Base-by-base conservation (phyloP, 2,797 vertebrate species). In the Echeneis naucrates region DNA sequence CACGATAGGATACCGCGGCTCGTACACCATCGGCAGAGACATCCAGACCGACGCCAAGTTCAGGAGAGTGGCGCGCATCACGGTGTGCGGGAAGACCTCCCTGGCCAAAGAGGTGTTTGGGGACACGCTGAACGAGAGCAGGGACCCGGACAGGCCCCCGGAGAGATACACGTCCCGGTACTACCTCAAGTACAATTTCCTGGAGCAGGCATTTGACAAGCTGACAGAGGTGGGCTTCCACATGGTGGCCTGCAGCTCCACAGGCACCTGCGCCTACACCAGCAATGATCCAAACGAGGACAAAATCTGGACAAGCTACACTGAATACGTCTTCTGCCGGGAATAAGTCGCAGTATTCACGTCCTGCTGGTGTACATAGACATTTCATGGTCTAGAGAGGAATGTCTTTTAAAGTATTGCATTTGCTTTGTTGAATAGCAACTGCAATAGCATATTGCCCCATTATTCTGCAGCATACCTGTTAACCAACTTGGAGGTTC, bases 291-390 rank as follows among this genome's bases (percentile, higher is more conserved):
- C 96, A 66, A 96, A 93, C 78, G 97, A 98, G 54, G 96, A 98
- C 94, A 97, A 97, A 93, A 96, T 98, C 77, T 98, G 97, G 97
- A 98, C 97, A 58, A 98, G 97, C 93, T 98, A 98, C 92, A 98
- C 97, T 35, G 97, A 99, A 90, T 98, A 98, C 61, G 96, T 98
- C 86, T 99, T 98, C 91, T 97, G 96, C 73, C 95, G 96, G 89
- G 96, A 98, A 86, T 98, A 94, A 95, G 60, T 38, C 62, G 76
- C 95, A 91, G 48, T 27, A 42, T 19, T 35, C 51, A 44, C 30
- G 58, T 27, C 44, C 6, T 26, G 19, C 52, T 59, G 16, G 8
- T 85, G 86, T 88, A 81, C 45, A 89, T 62, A 82, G 59, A 75
- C 67, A 79, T 85, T 75, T 64, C 57, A 54, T 52, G 56, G 63